Evolutionary conservation across 1,140 invertebrate genomes (phyloP).

Genomic region (Radopholus similis): DNA sequence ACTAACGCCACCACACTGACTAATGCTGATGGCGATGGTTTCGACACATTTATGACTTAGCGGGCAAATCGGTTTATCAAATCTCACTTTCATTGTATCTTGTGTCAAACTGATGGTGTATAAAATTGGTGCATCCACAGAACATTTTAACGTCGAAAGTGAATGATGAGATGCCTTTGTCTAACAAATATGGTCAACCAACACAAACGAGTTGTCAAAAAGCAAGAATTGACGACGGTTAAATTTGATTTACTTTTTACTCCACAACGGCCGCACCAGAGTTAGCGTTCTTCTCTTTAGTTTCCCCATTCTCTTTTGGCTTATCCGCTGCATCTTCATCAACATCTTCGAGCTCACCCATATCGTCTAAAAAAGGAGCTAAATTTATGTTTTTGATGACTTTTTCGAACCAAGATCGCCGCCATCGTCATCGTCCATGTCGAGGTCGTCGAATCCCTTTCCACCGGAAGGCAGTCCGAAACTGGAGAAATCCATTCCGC

Average conservation of each 20-base stretch:
- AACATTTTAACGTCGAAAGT: not conserved
- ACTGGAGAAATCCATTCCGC: conserved; percentile 27
- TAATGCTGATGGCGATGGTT: no score
- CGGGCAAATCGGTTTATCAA: no score
- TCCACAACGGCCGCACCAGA: not conserved
- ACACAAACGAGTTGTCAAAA: not conserved
- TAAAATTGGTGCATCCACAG: not conserved
- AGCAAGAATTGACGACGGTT: not conserved
- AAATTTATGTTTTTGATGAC: not conserved
- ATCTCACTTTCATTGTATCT: no score
- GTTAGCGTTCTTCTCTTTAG: not conserved
- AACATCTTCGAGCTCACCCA: conserved; percentile 25
- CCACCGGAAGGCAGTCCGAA: conserved; percentile 25
- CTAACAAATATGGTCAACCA: not conserved
- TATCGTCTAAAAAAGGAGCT: conserved; percentile 26
- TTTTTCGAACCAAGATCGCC: conserved; percentile 19
- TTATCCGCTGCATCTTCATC: conserved; percentile 17
- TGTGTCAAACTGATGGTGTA: no score
- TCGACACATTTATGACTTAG: no score
- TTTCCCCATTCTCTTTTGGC: not conserved
- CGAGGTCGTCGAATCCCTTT: conserved; percentile 27
- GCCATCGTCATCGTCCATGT: conserved; percentile 25
- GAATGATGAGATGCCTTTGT: conserved; percentile 3
- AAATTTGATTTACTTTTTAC: conserved; percentile 7
- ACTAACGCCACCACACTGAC: no score